A percentile compares a stretch with the other conserved stretches of the same genome.
phyloP scores from a whole-genome alignment of 2,888 invertebrate genomes.

The Leuctra nigra region DNA sequence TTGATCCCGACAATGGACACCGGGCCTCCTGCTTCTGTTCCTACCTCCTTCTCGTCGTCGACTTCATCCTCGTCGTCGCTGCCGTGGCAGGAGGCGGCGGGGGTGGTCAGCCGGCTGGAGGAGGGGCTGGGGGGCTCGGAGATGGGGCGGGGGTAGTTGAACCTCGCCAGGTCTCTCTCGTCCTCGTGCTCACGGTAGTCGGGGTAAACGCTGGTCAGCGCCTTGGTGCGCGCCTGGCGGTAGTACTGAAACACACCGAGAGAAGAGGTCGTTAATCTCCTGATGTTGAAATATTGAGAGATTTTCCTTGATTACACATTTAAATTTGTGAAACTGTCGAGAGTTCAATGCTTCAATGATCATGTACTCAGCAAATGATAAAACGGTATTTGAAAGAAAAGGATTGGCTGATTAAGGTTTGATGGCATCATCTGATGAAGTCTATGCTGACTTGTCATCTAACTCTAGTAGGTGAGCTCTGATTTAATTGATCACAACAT shows the following conservation, averaged over 20 bases:
- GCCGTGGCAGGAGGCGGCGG: constrained; percentile 80
- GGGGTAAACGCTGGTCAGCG: constrained; percentile 79
- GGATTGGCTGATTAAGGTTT: no score
- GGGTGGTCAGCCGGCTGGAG: constrained; percentile 77
- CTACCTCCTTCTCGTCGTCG: constrained; percentile 48
- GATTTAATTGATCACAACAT: no score
- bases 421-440: no score
- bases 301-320: no score
- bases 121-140: constrained; percentile 88
- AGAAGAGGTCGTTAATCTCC: neutral
- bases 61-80: constrained; percentile 74
- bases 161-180: constrained; percentile 47
- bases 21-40: no score
- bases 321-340: no score
- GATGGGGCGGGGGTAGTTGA: constrained; percentile 80
- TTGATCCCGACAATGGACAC: no score
- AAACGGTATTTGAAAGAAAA: no score
- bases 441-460: no score
- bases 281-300: no score
- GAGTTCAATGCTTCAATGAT: neutral
- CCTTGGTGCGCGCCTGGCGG: constrained; percentile 87
- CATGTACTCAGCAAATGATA: no score
- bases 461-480: no score
- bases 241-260: constrained; percentile 67
- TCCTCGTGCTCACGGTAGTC: constrained; percentile 68